A percentile compares a stretch with the other conserved stretches of the same genome.
These are phyloP conservation scores for Chelon labrosus DNA, from an alignment of 2,797 vertebrate genomes.

Conservation along the genomic window DNA sequence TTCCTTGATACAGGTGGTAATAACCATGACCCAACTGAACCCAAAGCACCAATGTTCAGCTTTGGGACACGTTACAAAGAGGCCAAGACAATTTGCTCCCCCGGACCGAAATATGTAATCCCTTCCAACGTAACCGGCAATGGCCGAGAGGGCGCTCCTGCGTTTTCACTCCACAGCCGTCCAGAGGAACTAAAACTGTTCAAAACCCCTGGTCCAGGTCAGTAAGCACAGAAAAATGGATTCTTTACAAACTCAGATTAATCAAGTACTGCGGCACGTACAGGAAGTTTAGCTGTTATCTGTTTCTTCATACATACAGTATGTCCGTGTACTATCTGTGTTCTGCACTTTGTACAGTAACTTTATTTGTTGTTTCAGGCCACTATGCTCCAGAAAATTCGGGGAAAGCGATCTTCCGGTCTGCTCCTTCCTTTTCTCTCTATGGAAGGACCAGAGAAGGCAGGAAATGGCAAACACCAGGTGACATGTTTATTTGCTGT, in stretches of 20 bases:
- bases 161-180: conserved; percentile 87
- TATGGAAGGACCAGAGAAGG: conserved; percentile 79
- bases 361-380: conserved; percentile 72
- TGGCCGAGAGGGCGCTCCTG: conserved; percentile 82
- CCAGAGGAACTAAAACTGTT: conserved; percentile 68
- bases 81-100: conserved; percentile 68
- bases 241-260: not conserved
- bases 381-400: conserved; percentile 86
- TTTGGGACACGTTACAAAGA: conserved; percentile 82
- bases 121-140: conserved; percentile 84
- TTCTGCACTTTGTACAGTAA: no score
- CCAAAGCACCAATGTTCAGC: conserved; percentile 87
- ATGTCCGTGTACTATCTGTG: no score
- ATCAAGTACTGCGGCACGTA: not conserved
- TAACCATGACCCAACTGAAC: conserved; percentile 87
- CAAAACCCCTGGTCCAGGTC: conserved; percentile 89
- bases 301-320: not conserved
- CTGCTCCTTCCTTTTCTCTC: conserved; percentile 86
- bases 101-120: conserved; percentile 88
- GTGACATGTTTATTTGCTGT: conserved; percentile 68
- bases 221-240: conserved; percentile 14
- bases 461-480: conserved; percentile 80
- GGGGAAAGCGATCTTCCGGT: conserved; percentile 69
- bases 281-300: not conserved
- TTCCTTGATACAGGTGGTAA: conserved; percentile 65